Evolutionary conservation across 2,113 vertebrate genomes (phyloP).

Genomic region (Paracanthobrama guichenoti): DNA sequence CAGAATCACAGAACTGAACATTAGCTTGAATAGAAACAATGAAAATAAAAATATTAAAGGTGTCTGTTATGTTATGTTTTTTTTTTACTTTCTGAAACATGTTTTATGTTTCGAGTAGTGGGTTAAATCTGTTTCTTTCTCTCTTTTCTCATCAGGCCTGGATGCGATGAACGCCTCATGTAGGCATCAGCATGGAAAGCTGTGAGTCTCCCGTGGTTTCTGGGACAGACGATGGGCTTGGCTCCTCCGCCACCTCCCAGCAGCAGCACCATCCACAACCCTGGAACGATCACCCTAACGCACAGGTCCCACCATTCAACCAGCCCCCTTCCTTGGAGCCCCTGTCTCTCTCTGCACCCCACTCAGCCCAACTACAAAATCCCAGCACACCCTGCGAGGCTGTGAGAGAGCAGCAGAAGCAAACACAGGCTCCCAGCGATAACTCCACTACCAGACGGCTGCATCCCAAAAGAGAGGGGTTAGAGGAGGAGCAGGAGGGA

Average conservation of each 20-base stretch:
- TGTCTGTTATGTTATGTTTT: conserved; percentile 11
- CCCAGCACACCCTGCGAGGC: conserved; percentile 68
- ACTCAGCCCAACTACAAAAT: conserved; percentile 72
- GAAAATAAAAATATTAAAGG: conserved; percentile 27
- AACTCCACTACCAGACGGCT: conserved; percentile 69
- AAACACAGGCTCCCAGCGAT: conserved; percentile 68
- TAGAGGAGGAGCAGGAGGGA: conserved; percentile 83
- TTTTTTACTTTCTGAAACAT: conserved; percentile 13
- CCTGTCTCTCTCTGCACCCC: conserved; percentile 72
- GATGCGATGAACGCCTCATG: conserved; percentile 98
- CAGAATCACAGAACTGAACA: conserved; percentile 41
- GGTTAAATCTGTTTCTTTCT: conserved; percentile 36
- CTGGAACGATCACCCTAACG: conserved; percentile 95
- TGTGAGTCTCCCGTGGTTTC: conserved; percentile 99
- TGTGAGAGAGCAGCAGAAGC: conserved; percentile 70
- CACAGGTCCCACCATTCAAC: conserved; percentile 87
- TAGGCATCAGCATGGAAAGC: conserved; percentile 99
- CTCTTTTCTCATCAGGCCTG: conserved; percentile 76
- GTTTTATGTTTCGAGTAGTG: not conserved
- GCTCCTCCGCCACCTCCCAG: conserved; percentile 86
- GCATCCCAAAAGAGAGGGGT: conserved; percentile 73
- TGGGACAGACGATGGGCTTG: conserved; percentile 99
- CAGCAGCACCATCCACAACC: conserved; percentile 83
- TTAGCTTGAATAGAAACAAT: conserved; percentile 50
- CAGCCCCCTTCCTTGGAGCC: conserved; percentile 88